Evolutionary conservation across 1,140 invertebrate genomes (phyloP).

Genomic region (Saccostrea echinata): DNA sequence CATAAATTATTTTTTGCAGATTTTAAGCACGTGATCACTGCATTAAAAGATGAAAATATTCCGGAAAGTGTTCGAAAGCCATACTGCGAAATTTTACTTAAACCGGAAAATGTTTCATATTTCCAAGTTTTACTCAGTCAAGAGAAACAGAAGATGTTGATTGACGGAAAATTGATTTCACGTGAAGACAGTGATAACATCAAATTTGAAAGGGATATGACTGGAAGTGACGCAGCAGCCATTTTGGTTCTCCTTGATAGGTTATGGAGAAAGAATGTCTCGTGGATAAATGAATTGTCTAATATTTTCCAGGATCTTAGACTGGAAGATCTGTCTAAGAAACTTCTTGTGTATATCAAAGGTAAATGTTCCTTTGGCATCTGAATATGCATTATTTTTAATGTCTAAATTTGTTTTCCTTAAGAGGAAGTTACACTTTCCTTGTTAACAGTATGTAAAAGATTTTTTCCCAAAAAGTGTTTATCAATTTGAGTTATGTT

Average conservation of each 20-base stretch:
- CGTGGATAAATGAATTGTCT: neutral
- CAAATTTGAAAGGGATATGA: neutral
- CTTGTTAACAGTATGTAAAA: too few species aligned
- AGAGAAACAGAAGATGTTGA: neutral
- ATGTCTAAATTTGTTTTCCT: too few species aligned
- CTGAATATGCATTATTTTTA: too few species aligned
- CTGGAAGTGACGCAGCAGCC: neutral
- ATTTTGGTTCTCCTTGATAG: neutral
- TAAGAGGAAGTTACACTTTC: too few species aligned
- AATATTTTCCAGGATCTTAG: neutral
- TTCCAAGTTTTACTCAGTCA: neutral
- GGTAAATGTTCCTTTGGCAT: neutral
- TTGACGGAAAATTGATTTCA: neutral
- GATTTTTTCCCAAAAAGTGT: too few species aligned
- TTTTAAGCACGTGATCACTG: conserved; percentile 7
- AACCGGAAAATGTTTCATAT: neutral
- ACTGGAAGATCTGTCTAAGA: neutral
- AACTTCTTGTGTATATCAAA: neutral
- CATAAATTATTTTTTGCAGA: neutral
- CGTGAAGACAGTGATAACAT: neutral
- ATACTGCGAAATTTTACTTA: neutral
- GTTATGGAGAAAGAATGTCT: neutral
- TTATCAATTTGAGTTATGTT: too few species aligned
- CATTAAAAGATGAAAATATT: neutral
- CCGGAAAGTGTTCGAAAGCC: neutral